Conservation (phyloP, 1,140 invertebrate genomes). For the Halictus rubicundus region DNA sequence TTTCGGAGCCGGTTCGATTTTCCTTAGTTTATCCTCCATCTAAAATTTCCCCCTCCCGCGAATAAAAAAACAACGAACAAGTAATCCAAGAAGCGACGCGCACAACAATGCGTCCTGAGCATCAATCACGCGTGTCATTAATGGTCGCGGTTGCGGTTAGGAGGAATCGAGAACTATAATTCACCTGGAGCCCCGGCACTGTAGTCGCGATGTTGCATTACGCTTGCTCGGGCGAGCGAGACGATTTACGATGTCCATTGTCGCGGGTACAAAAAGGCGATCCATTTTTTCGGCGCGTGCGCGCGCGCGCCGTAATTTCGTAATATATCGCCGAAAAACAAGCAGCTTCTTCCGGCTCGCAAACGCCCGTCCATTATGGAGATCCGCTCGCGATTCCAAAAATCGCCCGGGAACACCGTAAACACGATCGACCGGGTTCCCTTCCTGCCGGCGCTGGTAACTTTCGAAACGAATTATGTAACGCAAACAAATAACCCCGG, state of each 20-base stretch:
- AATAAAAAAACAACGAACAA: background rate
- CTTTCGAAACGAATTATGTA: background rate
- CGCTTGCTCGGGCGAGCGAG: background rate
- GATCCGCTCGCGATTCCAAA: background rate
- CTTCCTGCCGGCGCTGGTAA: background rate
- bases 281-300: conserved; percentile 34
- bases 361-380: background rate
- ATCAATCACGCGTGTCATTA: conserved; percentile 53
- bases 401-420: background rate
- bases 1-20: too few relatives aligned
- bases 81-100: background rate
- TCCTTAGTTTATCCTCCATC: too few relatives aligned
- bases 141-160: conserved; percentile 51
- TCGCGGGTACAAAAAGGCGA: conserved; percentile 29
- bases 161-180: conserved; percentile 43
- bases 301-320: background rate
- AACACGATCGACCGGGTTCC: background rate
- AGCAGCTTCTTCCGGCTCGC: background rate
- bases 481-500: background rate
- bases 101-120: conserved; percentile 31
- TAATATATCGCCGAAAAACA: background rate
- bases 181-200: background rate
- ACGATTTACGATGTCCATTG: conserved; percentile 50
- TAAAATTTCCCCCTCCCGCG: conserved; percentile 2
- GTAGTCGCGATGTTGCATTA: conserved; percentile 8